Conservation (phyloP, 2,113 vertebrate genomes). For the Trinectes maculatus region DNA sequence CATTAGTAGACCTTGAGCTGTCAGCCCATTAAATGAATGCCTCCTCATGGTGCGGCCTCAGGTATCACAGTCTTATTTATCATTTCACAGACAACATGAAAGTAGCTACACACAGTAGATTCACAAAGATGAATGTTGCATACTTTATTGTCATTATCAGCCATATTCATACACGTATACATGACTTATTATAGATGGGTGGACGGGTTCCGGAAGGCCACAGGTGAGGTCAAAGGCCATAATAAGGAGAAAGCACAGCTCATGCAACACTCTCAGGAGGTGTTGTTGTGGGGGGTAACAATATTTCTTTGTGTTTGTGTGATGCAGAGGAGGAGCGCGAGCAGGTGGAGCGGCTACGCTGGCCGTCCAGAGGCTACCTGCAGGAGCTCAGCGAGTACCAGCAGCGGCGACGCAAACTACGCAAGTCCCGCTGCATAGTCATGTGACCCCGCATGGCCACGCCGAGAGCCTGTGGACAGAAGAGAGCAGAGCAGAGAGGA, state of each 20-base stretch:
- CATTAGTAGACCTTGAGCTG: no score
- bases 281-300: no score
- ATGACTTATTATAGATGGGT: constrained; percentile 22
- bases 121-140: constrained; percentile 26
- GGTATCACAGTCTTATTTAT: no score
- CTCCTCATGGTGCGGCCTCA: no score
- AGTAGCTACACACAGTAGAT: neutral
- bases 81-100: neutral
- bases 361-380: constrained; percentile 93
- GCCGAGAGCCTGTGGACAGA: constrained; percentile 26
- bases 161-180: constrained; percentile 6
- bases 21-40: no score
- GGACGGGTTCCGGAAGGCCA: constrained; percentile 59
- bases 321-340: constrained; percentile 90
- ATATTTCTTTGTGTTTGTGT: constrained; percentile 11
- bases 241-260: constrained; percentile 2
- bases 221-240: constrained; percentile 19
- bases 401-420: constrained; percentile 89
- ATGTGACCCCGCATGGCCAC: constrained; percentile 83
- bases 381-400: constrained; percentile 96
- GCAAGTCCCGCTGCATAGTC: constrained; percentile 89
- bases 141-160: constrained; percentile 60
- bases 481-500: constrained; percentile 3
- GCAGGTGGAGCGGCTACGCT: constrained; percentile 92
- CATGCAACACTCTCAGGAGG: constrained; percentile 4